These are phyloP conservation scores for Troilus luridus DNA, from an alignment of 2,888 invertebrate species.

Conservation along the genomic window DNA sequence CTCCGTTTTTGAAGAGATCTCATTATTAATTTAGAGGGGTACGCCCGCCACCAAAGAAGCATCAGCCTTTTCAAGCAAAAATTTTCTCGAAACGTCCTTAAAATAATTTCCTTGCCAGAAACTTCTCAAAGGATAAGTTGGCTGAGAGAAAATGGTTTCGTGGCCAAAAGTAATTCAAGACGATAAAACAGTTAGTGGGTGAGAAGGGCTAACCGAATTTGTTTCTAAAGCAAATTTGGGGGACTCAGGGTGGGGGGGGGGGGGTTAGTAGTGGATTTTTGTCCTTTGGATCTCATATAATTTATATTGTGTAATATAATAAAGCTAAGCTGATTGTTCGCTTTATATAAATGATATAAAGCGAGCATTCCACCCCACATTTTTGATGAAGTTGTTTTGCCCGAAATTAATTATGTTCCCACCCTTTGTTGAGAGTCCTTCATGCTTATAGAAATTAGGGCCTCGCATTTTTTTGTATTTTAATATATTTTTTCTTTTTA, in stretches of 20 bases:
- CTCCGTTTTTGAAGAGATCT: background rate
- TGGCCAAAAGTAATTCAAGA: conserved; percentile 20
- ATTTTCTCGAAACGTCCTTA: conserved; percentile 10
- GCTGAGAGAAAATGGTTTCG: conserved; percentile 17
- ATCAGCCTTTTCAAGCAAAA: background rate
- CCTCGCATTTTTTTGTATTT: background rate
- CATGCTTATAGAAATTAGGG: background rate
- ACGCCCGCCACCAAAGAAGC: background rate
- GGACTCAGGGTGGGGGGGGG: background rate
- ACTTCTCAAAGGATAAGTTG: conserved; percentile 33
- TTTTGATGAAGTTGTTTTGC: conserved; percentile 2
- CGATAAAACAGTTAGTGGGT: conserved; percentile 1
- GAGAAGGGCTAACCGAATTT: conserved; percentile 20
- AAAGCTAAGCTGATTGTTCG: conserved; percentile 1
- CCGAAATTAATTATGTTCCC: background rate
- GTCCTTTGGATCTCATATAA: background rate
- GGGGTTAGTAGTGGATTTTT: background rate
- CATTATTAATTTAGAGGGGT: background rate
- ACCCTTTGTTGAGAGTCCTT: background rate
- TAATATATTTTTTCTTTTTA: too few species aligned
- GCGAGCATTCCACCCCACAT: background rate
- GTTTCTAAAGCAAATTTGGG: background rate
- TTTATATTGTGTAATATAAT: background rate
- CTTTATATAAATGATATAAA: background rate
- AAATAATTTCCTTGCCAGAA: conserved; percentile 12